Evolutionary conservation across 1,140 invertebrate species (phyloP).

Genomic region (Philopotamus ludificatus): DNA sequence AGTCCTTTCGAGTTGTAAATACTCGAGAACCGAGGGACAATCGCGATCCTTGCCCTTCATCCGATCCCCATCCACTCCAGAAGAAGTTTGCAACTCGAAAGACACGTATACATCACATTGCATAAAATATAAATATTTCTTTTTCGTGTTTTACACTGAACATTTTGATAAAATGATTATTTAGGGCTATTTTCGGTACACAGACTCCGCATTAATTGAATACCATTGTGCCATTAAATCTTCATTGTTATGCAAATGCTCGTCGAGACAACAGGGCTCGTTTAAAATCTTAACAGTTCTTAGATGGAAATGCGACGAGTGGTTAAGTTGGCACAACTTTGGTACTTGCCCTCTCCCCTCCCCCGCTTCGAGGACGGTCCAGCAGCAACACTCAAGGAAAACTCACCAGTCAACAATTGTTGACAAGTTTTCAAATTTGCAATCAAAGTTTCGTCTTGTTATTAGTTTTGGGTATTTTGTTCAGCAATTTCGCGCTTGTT

Average conservation of each 20-base stretch:
- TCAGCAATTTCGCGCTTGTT: background rate
- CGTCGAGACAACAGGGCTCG: background rate
- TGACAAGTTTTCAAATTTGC: slow-evolving; percentile 19
- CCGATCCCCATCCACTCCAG: too few relatives aligned
- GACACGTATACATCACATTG: too few relatives aligned
- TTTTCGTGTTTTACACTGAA: too few relatives aligned
- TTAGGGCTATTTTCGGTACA: too few relatives aligned
- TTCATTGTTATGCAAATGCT: slow-evolving; percentile 23
- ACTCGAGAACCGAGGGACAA: background rate
- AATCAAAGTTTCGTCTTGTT: slow-evolving; percentile 23
- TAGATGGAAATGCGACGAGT: slow-evolving; percentile 3
- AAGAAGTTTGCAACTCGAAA: too few relatives aligned
- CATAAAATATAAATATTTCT: too few relatives aligned
- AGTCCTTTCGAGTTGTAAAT: slow-evolving; percentile 3
- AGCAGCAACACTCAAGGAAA: slow-evolving; percentile 1
- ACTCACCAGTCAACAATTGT: slow-evolving; percentile 1
- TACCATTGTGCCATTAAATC: too few relatives aligned
- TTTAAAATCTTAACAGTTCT: slow-evolving; percentile 15
- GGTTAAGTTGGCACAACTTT: background rate
- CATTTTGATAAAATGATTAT: too few relatives aligned
- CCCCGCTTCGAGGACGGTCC: background rate
- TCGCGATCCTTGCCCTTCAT: background rate
- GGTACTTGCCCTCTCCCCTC: slow-evolving; percentile 6
- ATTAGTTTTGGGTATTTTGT: background rate
- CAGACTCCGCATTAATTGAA: too few relatives aligned